Base-by-base conservation (phyloP, 1,140 invertebrate genomes). In the Hycleus phaleratus region DNA sequence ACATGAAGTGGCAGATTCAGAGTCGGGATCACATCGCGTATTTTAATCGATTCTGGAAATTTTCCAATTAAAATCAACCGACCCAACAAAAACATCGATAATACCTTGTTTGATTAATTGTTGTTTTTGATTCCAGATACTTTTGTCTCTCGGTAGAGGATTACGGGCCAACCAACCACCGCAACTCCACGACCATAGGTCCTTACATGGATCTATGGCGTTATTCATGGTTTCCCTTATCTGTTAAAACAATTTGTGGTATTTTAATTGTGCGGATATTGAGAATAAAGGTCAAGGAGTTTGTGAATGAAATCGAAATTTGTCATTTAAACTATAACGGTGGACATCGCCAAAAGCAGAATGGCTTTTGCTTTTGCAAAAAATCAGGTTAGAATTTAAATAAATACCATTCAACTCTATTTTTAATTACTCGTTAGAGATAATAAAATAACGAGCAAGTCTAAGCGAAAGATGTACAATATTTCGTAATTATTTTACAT, bases 171-270 rank as follows among this genome's bases (percentile, higher is more conserved):
- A 65, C 78, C 79, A 82, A 38, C 73, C 70, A 12, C 78, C 78
- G 67, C 80, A 82, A 1, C 78, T 68, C 62, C 75, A 80, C 38
- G 75, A 62, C 65, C 77, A 81, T 56, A 81, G 76, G 66, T 81
- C 75, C 9, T 71, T 64, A 63, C 80, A 81, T 7, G 78, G 79
- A 47, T 78, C 72, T 10, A 71, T 69, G 3, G 68, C 63, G 42
- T 52, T 51, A 56, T 79, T 72, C 63, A 77, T 62, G 18, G 67
- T 61, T 59, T 75, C 64, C 45, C 59, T 58, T 32, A 68, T 60
- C 67, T 70, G 47, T 24, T 18, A 56, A 50, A n/a, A 61, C 56
- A 56, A 32, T 32, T 32, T 32, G 4, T 32, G 32, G 7, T 7
- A 32, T 32, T 32, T 32, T 32, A 4, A 32, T 18, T 18, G 18